Evolutionary conservation across 2,113 vertebrate genomes (phyloP).

Genomic region (Grus americana): DNA sequence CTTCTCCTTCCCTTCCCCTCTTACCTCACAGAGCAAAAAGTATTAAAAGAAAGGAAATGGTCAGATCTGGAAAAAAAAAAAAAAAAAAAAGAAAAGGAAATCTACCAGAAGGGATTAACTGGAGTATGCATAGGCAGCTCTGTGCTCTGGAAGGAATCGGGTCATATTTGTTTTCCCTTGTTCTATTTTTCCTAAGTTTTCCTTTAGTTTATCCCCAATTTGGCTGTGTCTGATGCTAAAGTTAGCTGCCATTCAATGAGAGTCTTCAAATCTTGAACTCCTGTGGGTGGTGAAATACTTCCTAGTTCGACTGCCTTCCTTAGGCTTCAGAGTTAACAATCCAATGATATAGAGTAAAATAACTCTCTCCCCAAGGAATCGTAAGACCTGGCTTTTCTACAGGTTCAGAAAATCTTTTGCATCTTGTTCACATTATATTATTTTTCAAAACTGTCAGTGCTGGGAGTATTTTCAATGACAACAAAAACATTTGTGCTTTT

Average conservation of each 20-base stretch:
- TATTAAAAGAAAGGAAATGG: not conserved
- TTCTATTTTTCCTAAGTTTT: not conserved
- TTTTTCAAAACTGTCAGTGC: not conserved
- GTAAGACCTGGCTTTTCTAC: not conserved
- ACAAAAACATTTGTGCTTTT: not conserved
- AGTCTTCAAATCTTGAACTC: not conserved
- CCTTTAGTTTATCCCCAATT: not conserved
- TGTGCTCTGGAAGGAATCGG: not conserved
- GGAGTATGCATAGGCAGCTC: not conserved
- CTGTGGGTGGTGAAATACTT: not conserved
- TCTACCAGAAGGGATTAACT: conserved; percentile 12
- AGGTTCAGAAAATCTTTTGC: not conserved
- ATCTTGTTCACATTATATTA: not conserved
- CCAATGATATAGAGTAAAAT: not conserved
- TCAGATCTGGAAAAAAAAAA: not conserved
- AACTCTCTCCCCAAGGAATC: not conserved
- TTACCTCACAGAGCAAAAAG: not conserved
- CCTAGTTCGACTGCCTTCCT: not conserved
- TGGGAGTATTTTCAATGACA: conserved; percentile 3
- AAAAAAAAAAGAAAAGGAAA: not conserved
- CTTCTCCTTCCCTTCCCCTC: not conserved
- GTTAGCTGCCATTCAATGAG: not conserved
- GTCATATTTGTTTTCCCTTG: not conserved
- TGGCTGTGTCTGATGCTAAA: not conserved
- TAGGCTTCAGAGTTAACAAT: conserved; percentile 9